Base-by-base conservation (phyloP, 2,888 invertebrate genomes). In the Yponomeuta plumbellus region DNA sequence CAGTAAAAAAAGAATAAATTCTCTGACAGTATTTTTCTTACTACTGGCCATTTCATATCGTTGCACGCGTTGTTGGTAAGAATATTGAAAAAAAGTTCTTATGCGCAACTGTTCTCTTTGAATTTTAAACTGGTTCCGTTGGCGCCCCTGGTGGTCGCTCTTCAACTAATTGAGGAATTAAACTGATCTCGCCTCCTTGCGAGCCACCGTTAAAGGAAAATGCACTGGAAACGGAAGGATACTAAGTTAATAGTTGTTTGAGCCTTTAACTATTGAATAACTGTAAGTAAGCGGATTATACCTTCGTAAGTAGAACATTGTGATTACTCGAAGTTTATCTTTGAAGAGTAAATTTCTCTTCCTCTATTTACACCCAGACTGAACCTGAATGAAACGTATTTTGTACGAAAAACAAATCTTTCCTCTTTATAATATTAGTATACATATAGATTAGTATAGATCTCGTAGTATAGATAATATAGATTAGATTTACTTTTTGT, bases 141-240 rank as follows among this genome's bases (percentile, higher is more conserved):
- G 44, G 44, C 62, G 11, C 23, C 62, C 62, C 21, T 22, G 65
- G 65, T 65, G 65, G 65, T 65, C 65, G 57, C 13, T 71, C 74
- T 72, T 75, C 75, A 80, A 81, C 83, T 85, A 85, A 85, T 84
- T 81, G 83, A 71, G 73, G 76, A 80, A 82, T 84, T 84, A 82
- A 76, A 76, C 78, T 80, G 79, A 83, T 62, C 59, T 21, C 26
- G 22, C 64, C 17, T 20, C 20, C 40, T 20, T 64, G 11, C 23
- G 40, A 44, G n/a, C 17, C 4, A 17, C 59, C 44, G 61, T 66
- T 22, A 63, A 22, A 22, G 26, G 21, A 63, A 63, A 63, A 44
- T 44, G 44, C 0, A 22, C 22, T 44, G 8, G 11, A 63, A 44
- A 11, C 17, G 11, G 13, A 13, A 44, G 21, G 63, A 6, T 11